Evolutionary conservation across 2,113 vertebrate genomes (phyloP).

Genomic region (Ageneiosus marmoratus): DNA sequence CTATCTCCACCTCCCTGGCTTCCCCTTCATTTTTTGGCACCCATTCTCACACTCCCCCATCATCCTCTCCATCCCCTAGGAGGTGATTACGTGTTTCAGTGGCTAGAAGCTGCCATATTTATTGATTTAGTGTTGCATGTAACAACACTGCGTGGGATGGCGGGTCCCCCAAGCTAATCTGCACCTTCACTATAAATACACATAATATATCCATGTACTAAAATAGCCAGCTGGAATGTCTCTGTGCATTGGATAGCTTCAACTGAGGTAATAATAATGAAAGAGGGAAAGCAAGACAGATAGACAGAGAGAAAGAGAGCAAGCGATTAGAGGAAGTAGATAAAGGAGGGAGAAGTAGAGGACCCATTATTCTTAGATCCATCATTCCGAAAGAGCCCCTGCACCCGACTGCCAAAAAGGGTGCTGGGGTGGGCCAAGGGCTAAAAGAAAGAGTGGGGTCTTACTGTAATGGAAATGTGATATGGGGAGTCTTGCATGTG

Average conservation of each 20-base stretch:
- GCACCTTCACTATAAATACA: constrained; percentile 51
- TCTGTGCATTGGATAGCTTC: constrained; percentile 55
- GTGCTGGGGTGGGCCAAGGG: constrained; percentile 26
- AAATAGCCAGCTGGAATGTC: constrained; percentile 57
- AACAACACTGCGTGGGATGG: constrained; percentile 30
- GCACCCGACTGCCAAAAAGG: constrained; percentile 38
- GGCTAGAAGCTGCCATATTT: constrained; percentile 41
- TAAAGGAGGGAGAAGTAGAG: constrained; percentile 43
- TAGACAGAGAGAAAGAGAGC: constrained; percentile 23
- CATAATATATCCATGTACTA: constrained; percentile 58
- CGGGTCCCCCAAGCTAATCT: constrained; percentile 16
- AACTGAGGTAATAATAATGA: constrained; percentile 46
- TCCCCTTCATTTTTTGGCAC: constrained; percentile 26
- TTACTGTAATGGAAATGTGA: constrained; percentile 19
- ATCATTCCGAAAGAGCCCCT: constrained; percentile 37
- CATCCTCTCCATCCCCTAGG: constrained; percentile 16
- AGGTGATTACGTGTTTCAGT: not conserved
- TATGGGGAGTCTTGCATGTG: constrained; percentile 1
- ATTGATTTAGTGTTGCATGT: constrained; percentile 50
- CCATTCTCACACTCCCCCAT: constrained; percentile 10
- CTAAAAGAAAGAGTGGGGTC: constrained; percentile 27
- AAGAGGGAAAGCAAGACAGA: constrained; percentile 25
- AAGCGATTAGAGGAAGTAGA: constrained; percentile 42
- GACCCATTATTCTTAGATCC: constrained; percentile 38
- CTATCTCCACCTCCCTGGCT: constrained; percentile 35